Percentiles rank a stretch among this genome's conserved stretches.
phyloP scores from a whole-genome alignment of 2,797 vertebrate species.

The Chelonia mydas region DNA sequence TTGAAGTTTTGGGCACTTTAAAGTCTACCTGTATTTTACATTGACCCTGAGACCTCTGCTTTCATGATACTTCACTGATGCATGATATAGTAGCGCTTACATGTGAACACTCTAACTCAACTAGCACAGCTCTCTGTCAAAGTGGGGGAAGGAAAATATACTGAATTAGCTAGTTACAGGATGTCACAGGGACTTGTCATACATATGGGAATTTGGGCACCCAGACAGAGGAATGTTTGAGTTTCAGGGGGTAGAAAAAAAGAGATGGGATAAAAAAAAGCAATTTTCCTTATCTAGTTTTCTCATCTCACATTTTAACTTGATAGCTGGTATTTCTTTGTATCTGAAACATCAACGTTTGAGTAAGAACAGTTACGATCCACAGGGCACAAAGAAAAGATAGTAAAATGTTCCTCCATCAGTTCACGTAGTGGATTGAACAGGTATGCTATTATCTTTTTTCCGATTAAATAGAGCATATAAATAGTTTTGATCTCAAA shows the following conservation, averaged over 20 bases:
- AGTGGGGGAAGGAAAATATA: not conserved
- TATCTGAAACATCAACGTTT: not conserved
- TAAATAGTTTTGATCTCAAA: slow-evolving; percentile 8
- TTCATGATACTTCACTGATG: not conserved
- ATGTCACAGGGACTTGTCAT: not conserved
- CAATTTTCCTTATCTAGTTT: not conserved
- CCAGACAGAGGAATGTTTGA: not conserved
- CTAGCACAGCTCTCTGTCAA: not conserved
- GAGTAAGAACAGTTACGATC: not conserved
- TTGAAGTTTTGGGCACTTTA: not conserved
- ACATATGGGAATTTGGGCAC: not conserved
- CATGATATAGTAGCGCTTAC: not conserved
- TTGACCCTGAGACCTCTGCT: not conserved
- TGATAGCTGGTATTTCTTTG: not conserved
- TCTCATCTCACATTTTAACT: not conserved
- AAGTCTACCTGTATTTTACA: not conserved
- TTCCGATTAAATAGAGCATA: slow-evolving; percentile 27
- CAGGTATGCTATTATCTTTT: not conserved
- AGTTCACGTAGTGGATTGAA: not conserved
- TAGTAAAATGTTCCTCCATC: not conserved
- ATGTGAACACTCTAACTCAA: not conserved
- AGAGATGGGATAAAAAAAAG: not conserved
- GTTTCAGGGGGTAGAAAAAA: not conserved
- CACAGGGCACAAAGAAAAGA: not conserved
- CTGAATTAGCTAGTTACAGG: not conserved